Percentiles rank a stretch among this genome's conserved stretches.
These are phyloP conservation scores for Athene cunicularia DNA, from an alignment of 2,113 vertebrate genomes.

Conservation along the genomic window DNA sequence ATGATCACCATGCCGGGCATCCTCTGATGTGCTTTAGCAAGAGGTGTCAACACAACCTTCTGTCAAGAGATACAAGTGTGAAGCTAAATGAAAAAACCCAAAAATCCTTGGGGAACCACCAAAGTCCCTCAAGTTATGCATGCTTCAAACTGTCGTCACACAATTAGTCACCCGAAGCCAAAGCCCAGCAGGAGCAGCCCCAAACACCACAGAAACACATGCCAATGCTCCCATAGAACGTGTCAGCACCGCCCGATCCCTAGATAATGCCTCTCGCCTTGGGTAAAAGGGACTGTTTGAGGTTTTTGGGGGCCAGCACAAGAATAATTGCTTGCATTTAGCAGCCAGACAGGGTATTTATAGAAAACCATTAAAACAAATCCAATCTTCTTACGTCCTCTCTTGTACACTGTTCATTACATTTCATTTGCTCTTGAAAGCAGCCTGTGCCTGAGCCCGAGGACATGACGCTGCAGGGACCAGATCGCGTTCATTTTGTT, in stretches of 20 bases:
- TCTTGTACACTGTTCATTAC: neutral
- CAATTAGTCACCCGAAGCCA: neutral
- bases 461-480: neutral
- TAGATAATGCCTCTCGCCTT: fast-evolving
- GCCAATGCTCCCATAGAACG: fast-evolving
- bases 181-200: neutral
- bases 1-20: fast-evolving
- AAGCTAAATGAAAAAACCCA: neutral
- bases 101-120: neutral
- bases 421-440: neutral
- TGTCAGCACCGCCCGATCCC: neutral
- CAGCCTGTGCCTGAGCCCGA: neutral
- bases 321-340: neutral
- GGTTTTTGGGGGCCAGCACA: neutral
- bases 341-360: neutral
- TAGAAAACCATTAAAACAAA: slow-evolving; percentile 27
- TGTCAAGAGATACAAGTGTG: neutral
- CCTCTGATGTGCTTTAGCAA: neutral
- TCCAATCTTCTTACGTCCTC: neutral
- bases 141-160: neutral
- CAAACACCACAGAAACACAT: fast-evolving
- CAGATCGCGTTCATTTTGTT: neutral
- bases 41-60: neutral
- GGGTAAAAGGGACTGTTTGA: neutral
- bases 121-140: neutral